phyloP scores from a whole-genome alignment of 2,888 invertebrate species.

The Euplexia lucipara region DNA sequence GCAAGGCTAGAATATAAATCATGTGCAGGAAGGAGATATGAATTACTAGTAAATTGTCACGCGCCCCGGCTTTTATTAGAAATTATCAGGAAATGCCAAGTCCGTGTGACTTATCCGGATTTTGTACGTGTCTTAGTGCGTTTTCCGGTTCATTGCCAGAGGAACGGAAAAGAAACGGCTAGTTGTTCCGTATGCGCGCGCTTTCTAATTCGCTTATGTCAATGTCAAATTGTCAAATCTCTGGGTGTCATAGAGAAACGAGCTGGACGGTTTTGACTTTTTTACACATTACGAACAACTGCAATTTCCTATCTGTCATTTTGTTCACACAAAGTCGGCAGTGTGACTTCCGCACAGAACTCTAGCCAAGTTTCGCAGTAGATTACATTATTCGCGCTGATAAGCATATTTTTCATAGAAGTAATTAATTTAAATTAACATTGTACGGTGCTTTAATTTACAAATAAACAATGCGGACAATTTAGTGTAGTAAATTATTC shows the following conservation, averaged over 20 bases:
- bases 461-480: slow-evolving; percentile 57
- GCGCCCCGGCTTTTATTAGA: slow-evolving; percentile 25
- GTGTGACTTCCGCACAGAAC: not conserved
- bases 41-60: slow-evolving; percentile 26
- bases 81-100: slow-evolving; percentile 39
- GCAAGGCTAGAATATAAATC: slow-evolving; percentile 36
- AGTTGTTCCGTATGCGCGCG: not conserved
- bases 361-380: slow-evolving; percentile 21
- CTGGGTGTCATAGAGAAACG: slow-evolving; percentile 7
- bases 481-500: slow-evolving; percentile 61
- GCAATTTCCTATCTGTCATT: not conserved
- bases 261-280: not conserved
- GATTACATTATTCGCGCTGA: slow-evolving; percentile 14
- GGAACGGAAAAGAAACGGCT: not conserved
- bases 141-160: slow-evolving; percentile 38
- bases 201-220: not conserved
- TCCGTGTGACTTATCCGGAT: slow-evolving; percentile 28
- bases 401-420: slow-evolving; percentile 35
- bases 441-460: slow-evolving; percentile 21
- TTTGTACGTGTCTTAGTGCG: slow-evolving; percentile 30
- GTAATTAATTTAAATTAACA: slow-evolving; percentile 49
- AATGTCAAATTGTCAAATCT: slow-evolving; percentile 6
- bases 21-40: slow-evolving; percentile 36
- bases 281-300: not conserved
- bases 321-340: not conserved